Percentiles rank a stretch among this genome's conserved stretches.
Evolutionary conservation across 1,140 invertebrate species (phyloP).

Genomic region (Drosophila seguyi): DNA sequence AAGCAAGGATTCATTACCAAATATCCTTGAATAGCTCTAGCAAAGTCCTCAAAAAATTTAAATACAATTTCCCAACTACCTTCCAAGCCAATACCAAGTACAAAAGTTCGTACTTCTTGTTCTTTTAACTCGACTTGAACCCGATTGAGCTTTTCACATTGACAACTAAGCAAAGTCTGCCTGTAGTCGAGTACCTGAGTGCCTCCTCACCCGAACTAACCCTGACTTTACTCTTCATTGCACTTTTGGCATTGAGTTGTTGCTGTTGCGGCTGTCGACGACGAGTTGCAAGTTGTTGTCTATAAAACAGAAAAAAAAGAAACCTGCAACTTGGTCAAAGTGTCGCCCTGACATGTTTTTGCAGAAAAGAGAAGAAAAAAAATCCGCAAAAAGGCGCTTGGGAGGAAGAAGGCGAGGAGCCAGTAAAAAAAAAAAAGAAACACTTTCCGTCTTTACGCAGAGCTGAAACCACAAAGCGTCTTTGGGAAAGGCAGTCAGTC

Average conservation of each 20-base stretch:
- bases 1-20: not conserved
- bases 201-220: constrained; percentile 34
- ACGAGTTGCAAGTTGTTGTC: constrained; percentile 46
- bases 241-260: constrained; percentile 82
- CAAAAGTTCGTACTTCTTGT: constrained; percentile 23
- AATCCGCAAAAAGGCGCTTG: constrained; percentile 16
- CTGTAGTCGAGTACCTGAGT: constrained; percentile 25
- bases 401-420: constrained; percentile 7
- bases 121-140: constrained; percentile 46
- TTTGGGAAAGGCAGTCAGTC: constrained; percentile 59
- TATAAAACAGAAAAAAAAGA: constrained; percentile 50
- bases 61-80: not conserved
- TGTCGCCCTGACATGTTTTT: constrained; percentile 73
- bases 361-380: not conserved
- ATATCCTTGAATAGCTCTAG: not conserved
- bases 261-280: constrained; percentile 36
- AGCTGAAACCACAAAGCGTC: constrained; percentile 59
- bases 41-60: not conserved
- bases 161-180: constrained; percentile 60
- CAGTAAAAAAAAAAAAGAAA: constrained; percentile 60
- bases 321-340: constrained; percentile 75
- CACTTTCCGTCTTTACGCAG: constrained; percentile 74
- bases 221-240: constrained; percentile 80
- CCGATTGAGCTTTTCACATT: constrained; percentile 24
- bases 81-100: not conserved